phyloP scores from a whole-genome alignment of 2,113 vertebrate genomes.

The Salvelinus namaycush region DNA sequence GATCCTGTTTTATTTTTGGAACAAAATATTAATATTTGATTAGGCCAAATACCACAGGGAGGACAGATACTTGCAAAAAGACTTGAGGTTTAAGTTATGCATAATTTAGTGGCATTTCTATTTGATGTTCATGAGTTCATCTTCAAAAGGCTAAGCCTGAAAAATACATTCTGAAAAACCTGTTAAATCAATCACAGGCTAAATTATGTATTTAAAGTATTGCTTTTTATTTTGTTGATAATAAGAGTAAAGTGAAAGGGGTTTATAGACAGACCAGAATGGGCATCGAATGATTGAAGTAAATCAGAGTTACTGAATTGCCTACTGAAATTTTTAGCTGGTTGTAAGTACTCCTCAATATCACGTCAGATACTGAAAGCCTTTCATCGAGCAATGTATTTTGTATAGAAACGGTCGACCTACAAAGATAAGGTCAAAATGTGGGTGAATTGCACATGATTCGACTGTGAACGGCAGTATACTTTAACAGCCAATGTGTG shows the following conservation, averaged over 20 bases:
- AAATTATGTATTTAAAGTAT: not conserved
- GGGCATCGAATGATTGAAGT: not conserved
- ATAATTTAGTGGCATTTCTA: conserved; percentile 44
- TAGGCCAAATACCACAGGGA: conserved; percentile 52
- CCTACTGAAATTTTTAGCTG: too few species aligned
- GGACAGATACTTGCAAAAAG: conserved; percentile 42
- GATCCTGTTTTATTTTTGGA: conserved; percentile 65
- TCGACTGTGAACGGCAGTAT: not conserved
- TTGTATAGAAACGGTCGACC: not conserved
- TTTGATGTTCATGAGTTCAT: conserved; percentile 15
- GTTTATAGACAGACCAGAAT: not conserved
- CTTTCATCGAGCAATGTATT: not conserved
- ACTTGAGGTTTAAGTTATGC: conserved; percentile 44
- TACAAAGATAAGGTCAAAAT: not conserved
- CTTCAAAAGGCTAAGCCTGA: conserved; percentile 16
- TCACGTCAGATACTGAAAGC: not conserved
- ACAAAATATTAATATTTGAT: conserved; percentile 72
- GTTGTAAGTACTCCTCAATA: not conserved
- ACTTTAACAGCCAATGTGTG: conserved; percentile 13
- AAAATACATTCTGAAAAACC: not conserved
- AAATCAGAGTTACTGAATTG: too few species aligned
- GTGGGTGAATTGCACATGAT: conserved; percentile 4
- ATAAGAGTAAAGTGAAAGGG: too few species aligned
- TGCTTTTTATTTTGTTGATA: not conserved
- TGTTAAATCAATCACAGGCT: not conserved